Conservation (phyloP, 35 echinoderm and acorn worm genomes). For the Lytechinus pictus region DNA sequence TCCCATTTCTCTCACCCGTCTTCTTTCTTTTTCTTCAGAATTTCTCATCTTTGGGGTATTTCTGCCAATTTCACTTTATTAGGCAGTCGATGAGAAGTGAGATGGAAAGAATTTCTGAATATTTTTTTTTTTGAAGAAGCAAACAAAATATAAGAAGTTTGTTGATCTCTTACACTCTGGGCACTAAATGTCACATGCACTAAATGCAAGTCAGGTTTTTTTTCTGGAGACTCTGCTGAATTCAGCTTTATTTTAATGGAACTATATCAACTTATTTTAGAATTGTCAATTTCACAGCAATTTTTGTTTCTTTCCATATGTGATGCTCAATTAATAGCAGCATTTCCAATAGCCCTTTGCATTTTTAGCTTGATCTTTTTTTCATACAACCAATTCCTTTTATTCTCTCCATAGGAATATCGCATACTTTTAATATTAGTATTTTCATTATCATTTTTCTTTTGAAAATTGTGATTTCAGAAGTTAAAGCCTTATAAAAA, state of each 20-base stretch:
- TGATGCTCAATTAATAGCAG: background rate
- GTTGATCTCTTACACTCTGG: background rate
- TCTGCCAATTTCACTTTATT: slow-evolving; percentile 46
- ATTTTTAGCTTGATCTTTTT: no score
- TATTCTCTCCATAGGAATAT: no score
- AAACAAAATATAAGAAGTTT: background rate
- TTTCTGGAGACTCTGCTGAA: background rate
- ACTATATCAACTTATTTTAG: no score
- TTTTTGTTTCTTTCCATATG: no score
- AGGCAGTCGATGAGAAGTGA: slow-evolving; percentile 33
- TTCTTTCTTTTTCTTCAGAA: background rate
- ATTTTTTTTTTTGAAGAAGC: background rate
- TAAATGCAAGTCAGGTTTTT: background rate
- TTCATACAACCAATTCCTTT: no score
- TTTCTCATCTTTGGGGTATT: slow-evolving; percentile 47
- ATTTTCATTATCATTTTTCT: background rate
- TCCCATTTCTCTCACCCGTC: background rate
- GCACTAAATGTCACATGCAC: background rate
- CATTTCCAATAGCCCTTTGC: background rate
- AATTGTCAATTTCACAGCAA: no score
- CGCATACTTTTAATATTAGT: no score
- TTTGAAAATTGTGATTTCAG: background rate
- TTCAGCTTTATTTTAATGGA: no score
- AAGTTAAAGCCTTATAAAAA: background rate
- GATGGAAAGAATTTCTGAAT: slow-evolving; percentile 34